A percentile compares a stretch with the other conserved stretches of the same genome.
Evolutionary conservation across 1,140 invertebrate genomes (phyloP).

Genomic region (Drosophila tristis): DNA sequence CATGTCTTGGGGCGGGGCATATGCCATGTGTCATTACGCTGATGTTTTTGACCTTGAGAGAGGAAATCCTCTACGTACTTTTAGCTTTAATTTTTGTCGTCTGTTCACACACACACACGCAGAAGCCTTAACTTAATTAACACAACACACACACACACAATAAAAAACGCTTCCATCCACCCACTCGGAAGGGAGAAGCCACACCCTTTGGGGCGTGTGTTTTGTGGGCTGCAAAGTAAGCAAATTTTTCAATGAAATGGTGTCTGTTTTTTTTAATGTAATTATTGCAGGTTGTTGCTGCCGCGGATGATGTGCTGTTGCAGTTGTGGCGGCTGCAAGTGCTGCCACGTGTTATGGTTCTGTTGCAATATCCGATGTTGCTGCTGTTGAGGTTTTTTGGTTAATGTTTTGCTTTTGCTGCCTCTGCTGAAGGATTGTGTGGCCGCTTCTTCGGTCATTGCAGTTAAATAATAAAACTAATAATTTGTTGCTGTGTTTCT

Average conservation of each 20-base stretch:
- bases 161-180: background rate
- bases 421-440: too few species aligned
- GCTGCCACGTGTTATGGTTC: too few species aligned
- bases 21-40: too few species aligned
- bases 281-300: constrained; percentile 59
- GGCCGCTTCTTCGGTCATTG: too few species aligned
- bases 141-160: constrained; percentile 65
- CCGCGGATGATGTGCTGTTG: background rate
- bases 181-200: background rate
- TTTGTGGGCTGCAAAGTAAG: constrained; percentile 65
- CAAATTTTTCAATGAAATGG: constrained; percentile 51
- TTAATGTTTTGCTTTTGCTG: too few species aligned
- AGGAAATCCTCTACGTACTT: constrained; percentile 9
- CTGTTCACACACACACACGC: background rate
- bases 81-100: constrained; percentile 20
- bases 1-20: too few species aligned
- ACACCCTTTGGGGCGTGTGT: constrained; percentile 40
- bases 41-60: constrained; percentile 27
- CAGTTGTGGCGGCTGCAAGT: too few species aligned
- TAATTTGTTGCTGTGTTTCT: too few species aligned
- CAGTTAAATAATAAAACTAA: too few species aligned
- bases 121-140: constrained; percentile 74
- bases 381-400: background rate
- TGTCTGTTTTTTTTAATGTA: constrained; percentile 25
- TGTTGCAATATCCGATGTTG: background rate